phyloP scores from a whole-genome alignment of 2,888 invertebrate species.

The Lepeophtheirus nordmannii region DNA sequence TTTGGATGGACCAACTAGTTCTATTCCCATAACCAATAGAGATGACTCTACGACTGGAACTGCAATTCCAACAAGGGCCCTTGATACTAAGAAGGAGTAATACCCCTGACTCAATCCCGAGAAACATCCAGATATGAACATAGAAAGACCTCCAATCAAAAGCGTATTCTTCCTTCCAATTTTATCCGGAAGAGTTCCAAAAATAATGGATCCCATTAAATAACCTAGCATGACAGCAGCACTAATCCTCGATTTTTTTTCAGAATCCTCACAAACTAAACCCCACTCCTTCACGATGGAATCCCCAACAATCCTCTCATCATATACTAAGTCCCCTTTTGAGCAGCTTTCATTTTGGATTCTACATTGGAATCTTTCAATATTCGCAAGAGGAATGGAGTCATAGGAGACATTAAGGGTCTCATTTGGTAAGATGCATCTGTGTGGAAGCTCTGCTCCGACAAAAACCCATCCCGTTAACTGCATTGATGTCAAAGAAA shows the following conservation, averaged over 20 bases:
- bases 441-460: conserved; percentile 1
- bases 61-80: conserved; percentile 11
- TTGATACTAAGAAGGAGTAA: background rate
- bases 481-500: conserved; percentile 19
- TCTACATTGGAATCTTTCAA: no score
- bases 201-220: conserved; percentile 8
- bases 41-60: conserved; percentile 13
- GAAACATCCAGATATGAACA: background rate
- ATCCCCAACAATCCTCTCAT: background rate
- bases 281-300: conserved; percentile 2
- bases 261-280: conserved; percentile 3
- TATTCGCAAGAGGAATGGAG: no score
- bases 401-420: background rate
- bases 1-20: conserved; percentile 22
- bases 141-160: background rate
- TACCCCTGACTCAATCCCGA: background rate
- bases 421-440: conserved; percentile 12
- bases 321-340: background rate
- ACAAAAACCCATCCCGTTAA: conserved; percentile 24
- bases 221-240: conserved; percentile 18
- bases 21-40: conserved; percentile 20
- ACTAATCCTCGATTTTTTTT: background rate
- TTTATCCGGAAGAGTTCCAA: conserved; percentile 16
- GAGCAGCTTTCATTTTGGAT: no score
- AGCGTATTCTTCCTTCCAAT: conserved; percentile 20